Percentiles rank a stretch among this genome's conserved stretches.
Conservation (phyloP, 2,797 vertebrate species). For the Chromobotia macracanthus region DNA sequence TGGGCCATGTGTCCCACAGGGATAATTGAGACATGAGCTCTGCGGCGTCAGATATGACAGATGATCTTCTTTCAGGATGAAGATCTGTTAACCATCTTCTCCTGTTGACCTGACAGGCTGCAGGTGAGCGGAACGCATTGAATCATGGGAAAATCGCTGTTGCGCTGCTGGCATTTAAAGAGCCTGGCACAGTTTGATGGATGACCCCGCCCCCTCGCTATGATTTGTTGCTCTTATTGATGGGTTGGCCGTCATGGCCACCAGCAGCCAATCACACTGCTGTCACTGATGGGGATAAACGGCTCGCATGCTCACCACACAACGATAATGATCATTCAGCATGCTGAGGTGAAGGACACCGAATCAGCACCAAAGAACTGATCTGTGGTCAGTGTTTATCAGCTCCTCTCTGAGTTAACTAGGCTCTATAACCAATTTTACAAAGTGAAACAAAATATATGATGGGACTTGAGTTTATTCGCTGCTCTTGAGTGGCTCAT, state of each 20-base stretch:
- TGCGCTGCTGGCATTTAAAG: constrained; percentile 43
- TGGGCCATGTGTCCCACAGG: not conserved
- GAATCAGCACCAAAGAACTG: not conserved
- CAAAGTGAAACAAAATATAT: too few relatives aligned
- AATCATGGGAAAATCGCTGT: constrained; percentile 57
- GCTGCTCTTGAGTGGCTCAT: too few relatives aligned
- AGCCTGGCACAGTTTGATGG: constrained; percentile 55
- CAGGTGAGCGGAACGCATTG: constrained; percentile 48
- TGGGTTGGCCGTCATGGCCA: constrained; percentile 51
- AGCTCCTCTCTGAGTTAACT: not conserved
- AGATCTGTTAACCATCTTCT: constrained; percentile 21
- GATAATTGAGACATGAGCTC: constrained; percentile 1
- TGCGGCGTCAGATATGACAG: constrained; percentile 5
- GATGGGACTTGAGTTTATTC: too few relatives aligned
- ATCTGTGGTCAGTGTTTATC: not conserved
- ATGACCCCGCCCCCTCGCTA: constrained; percentile 58
- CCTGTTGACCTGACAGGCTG: constrained; percentile 5
- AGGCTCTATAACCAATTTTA: too few relatives aligned
- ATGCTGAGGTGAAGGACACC: not conserved
- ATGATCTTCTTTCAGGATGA: constrained; percentile 40
- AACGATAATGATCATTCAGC: constrained; percentile 5
- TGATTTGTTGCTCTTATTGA: constrained; percentile 69
- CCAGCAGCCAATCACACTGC: constrained; percentile 54
- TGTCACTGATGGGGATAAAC: constrained; percentile 65
- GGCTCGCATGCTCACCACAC: constrained; percentile 11